Conservation (phyloP, 2,113 vertebrate species). For the Malurus alboscapulatus region DNA sequence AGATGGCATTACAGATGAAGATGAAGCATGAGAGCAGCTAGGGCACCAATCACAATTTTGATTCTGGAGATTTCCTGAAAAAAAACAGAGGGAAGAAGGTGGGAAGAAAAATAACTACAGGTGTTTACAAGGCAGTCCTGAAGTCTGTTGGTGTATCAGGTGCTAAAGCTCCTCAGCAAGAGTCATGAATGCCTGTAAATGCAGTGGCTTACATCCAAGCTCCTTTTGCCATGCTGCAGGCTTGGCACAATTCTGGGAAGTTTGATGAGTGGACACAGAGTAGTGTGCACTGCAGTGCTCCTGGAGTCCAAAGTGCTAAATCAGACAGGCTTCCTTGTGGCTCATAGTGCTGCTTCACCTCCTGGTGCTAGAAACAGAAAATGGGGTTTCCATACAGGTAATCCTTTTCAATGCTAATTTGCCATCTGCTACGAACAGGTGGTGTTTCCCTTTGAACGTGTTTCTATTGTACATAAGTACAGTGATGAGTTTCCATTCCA, state of each 20-base stretch:
- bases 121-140: neutral
- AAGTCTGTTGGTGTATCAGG: neutral
- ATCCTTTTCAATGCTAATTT: conserved; percentile 53
- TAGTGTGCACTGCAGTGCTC: neutral
- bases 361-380: conserved; percentile 4
- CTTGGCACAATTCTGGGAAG: neutral
- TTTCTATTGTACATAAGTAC: conserved; percentile 24
- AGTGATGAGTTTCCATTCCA: conserved; percentile 32
- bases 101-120: neutral
- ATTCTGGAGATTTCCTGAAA: neutral
- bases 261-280: neutral
- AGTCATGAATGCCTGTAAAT: neutral
- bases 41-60: neutral
- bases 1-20: conserved; percentile 7
- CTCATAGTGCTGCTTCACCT: conserved; percentile 20
- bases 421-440: conserved; percentile 65
- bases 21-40: neutral
- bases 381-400: conserved; percentile 21
- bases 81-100: neutral
- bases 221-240: neutral
- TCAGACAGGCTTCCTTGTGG: neutral
- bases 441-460: conserved; percentile 46
- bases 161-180: neutral
- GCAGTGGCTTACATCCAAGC: neutral
- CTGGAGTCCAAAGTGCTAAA: neutral